phyloP scores from a whole-genome alignment of 2,888 invertebrate species.

The Cordilura impudica region DNA sequence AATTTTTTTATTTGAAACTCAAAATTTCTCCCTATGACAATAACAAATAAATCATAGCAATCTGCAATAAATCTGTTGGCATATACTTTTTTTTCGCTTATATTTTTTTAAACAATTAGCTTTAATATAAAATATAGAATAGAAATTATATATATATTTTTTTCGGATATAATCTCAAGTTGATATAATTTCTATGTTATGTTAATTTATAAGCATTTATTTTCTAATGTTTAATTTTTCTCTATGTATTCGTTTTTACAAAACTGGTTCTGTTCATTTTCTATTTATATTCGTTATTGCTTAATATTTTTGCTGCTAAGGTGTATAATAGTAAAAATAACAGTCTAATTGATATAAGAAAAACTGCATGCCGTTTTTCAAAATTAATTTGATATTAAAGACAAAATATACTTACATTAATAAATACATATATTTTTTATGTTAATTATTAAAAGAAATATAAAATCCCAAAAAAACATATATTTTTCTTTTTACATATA shows the following conservation, averaged over 20 bases:
- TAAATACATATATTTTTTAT: constrained; percentile 32
- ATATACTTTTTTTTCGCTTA: constrained; percentile 41
- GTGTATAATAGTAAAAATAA: neutral
- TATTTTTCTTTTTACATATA: no score
- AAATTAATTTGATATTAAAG: constrained; percentile 28
- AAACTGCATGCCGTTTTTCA: neutral
- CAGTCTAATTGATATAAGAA: neutral
- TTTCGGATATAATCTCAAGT: constrained; percentile 17
- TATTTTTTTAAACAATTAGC: constrained; percentile 36
- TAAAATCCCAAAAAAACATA: neutral
- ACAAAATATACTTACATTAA: constrained; percentile 15
- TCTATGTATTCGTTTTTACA: neutral
- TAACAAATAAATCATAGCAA: neutral
- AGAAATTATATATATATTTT: neutral
- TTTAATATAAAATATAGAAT: constrained; percentile 32
- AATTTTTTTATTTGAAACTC: constrained; percentile 59
- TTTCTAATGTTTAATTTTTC: neutral
- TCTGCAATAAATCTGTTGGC: constrained; percentile 22
- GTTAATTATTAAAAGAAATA: constrained; percentile 17
- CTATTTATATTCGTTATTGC: neutral
- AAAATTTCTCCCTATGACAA: constrained; percentile 59
- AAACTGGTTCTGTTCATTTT: neutral
- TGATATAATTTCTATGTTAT: neutral
- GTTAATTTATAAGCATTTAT: neutral
- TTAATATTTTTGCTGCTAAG: neutral